These are phyloP conservation scores for Bombus superbus DNA, from an alignment of 1,140 invertebrate species.

Conservation along the genomic window DNA sequence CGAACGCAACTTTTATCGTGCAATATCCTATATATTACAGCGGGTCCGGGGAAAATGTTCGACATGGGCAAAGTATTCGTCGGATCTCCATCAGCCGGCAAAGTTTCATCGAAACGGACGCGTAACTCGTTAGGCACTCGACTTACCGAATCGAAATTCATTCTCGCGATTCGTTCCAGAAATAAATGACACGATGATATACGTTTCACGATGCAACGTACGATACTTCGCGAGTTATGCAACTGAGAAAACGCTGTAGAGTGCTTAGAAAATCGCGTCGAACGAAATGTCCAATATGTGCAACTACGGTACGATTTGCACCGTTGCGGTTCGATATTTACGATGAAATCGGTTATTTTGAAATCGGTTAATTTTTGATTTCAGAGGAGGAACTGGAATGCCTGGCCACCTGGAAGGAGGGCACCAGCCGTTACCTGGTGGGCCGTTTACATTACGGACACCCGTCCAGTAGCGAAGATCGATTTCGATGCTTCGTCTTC, in stretches of 20 bases:
- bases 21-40: background rate
- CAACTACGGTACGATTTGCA: background rate
- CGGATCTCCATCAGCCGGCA: background rate
- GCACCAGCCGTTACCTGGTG: slow-evolving; percentile 92
- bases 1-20: background rate
- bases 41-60: background rate
- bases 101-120: background rate
- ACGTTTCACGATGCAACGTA: no score
- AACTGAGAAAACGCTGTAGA: background rate
- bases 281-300: background rate
- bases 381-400: slow-evolving; percentile 94
- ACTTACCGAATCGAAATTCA: background rate
- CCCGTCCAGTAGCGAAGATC: slow-evolving; percentile 94
- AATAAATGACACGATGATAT: background rate
- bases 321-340: background rate
- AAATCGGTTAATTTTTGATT: slow-evolving; percentile 45
- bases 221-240: no score
- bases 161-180: background rate
- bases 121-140: background rate
- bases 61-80: background rate
- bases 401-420: slow-evolving; percentile 94
- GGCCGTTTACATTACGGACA: slow-evolving; percentile 91
- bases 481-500: slow-evolving; percentile 96
- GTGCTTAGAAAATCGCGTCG: background rate
- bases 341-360: background rate